Base-by-base conservation (phyloP, 2,888 invertebrate species). In the Hirtodrosophila histrioides region DNA sequence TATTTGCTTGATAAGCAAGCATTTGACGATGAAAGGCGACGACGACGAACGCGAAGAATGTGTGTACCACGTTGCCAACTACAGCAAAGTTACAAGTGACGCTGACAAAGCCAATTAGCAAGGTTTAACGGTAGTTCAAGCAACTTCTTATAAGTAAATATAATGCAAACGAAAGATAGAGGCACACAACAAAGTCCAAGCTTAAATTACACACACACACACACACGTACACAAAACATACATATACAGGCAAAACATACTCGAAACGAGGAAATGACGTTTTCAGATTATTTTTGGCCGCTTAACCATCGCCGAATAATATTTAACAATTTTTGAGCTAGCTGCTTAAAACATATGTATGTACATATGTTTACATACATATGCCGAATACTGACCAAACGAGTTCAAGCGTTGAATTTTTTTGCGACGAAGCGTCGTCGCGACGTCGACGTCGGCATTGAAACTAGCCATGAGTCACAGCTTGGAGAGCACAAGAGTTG, bases 201-300 rank as follows among this genome's bases (percentile, higher is more conserved):
- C 74, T 76, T 65, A 65, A 27, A 51, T 7, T 35, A 36, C 12
- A 43, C 33, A 40, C 11, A 49, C 35, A 41, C 11, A 36, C 9
- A 51, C 3, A 45, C n/a, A 23, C 11, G 35, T 39, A 33, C 24
- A 24, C 6, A 17, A 36, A 23, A 57, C n/a, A 41, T 8, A 27
- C 24, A 17, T 12, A 33, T 29, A 44, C 31, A 40, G 35, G 31
- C 23, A 44, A 17, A 37, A 66, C 33, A 61, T 5, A 72, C 57
- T 56, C 43, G 9, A 62, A 69, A 67, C 66, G 44, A 80, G 84
- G 78, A 82, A 86, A 85, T 85, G 88, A 87, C 85, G 86, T 86
- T 85, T 85, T 61, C 40, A 67, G 58, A 73, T 83, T 85, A 85
- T 85, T 86, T 85, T 87, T 74, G 75, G 80, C 37, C 65, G 64